phyloP scores from a whole-genome alignment of 1,140 invertebrate species.

The Atta texana region DNA sequence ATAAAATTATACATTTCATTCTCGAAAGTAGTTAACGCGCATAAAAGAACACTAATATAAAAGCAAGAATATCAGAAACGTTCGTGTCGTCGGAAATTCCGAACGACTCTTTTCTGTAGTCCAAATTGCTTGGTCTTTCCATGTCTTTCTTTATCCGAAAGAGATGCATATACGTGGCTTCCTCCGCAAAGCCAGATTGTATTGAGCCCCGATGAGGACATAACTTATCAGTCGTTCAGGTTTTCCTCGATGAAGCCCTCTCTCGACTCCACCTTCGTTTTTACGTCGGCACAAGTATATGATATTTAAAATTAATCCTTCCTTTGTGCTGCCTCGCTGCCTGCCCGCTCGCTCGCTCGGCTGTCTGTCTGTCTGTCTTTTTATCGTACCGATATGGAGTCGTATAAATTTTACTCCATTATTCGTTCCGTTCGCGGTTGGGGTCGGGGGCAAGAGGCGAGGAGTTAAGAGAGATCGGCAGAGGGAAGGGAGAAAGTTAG shows the following conservation, averaged over 20 bases:
- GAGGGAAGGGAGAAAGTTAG: conserved; percentile 48
- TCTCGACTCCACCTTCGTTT: conserved; percentile 75
- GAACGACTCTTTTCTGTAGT: conserved; percentile 30
- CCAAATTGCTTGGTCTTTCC: conserved; percentile 58
- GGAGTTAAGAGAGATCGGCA: conserved; percentile 59
- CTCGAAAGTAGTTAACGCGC: not conserved
- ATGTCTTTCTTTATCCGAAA: conserved; percentile 56
- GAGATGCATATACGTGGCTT: conserved; percentile 32
- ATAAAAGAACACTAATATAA: not conserved
- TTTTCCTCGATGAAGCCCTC: conserved; percentile 68
- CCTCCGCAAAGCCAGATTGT: conserved; percentile 62
- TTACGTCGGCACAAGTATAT: conserved; percentile 79
- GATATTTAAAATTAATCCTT: conserved; percentile 87
- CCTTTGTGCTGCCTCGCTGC: conserved; percentile 81
- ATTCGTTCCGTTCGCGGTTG: conserved; percentile 73
- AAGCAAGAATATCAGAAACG: conserved; percentile 4
- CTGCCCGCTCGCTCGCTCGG: conserved; percentile 60
- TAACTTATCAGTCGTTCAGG: conserved; percentile 76
- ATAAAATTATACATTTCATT: not conserved
- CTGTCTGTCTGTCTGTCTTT: conserved; percentile 83
- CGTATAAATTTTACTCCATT: conserved; percentile 85
- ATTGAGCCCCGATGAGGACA: conserved; percentile 58
- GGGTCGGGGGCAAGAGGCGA: conserved; percentile 60
- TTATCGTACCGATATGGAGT: conserved; percentile 85
- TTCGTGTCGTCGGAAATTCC: conserved; percentile 16